Percentiles rank a stretch among this genome's conserved stretches.
Conservation (phyloP, 2,113 vertebrate genomes). For the Amphiprion ocellaris region DNA sequence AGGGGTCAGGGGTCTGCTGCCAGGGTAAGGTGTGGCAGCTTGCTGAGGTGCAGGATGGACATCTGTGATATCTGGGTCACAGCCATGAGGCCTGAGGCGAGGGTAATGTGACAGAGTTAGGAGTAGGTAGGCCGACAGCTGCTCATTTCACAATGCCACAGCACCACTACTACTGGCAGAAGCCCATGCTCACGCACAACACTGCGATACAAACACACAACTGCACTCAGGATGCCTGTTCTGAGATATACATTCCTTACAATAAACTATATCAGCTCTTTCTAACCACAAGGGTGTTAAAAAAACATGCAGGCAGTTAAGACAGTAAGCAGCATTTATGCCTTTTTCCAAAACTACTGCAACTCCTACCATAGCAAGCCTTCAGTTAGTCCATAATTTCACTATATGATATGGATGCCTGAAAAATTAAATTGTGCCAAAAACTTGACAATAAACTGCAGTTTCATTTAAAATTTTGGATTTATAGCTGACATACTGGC, state of each 20-base stretch:
- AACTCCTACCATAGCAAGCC: neutral
- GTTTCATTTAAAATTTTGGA: neutral
- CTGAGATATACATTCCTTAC: constrained; percentile 8
- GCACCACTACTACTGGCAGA: constrained; percentile 32
- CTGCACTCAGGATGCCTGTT: constrained; percentile 21
- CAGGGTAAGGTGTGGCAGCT: constrained; percentile 39
- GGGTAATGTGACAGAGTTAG: constrained; percentile 76
- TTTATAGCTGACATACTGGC: neutral
- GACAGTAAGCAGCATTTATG: neutral
- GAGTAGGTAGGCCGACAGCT: constrained; percentile 62
- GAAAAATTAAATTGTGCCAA: neutral
- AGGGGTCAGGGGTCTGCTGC: constrained; percentile 34
- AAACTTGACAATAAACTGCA: constrained; percentile 2
- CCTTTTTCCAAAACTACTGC: neutral
- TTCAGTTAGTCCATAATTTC: no score
- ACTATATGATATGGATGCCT: neutral
- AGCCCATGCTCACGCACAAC: constrained; percentile 68
- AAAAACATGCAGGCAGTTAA: constrained; percentile 19
- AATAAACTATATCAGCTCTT: constrained; percentile 19
- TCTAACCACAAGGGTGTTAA: constrained; percentile 25
- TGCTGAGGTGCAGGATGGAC: constrained; percentile 43
- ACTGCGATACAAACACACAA: constrained; percentile 43
- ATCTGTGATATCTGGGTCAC: constrained; percentile 69
- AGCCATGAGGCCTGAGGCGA: constrained; percentile 71
- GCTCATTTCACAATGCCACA: constrained; percentile 72